phyloP scores from a whole-genome alignment of 2,797 vertebrate genomes.

The Novumbra hubbsi region DNA sequence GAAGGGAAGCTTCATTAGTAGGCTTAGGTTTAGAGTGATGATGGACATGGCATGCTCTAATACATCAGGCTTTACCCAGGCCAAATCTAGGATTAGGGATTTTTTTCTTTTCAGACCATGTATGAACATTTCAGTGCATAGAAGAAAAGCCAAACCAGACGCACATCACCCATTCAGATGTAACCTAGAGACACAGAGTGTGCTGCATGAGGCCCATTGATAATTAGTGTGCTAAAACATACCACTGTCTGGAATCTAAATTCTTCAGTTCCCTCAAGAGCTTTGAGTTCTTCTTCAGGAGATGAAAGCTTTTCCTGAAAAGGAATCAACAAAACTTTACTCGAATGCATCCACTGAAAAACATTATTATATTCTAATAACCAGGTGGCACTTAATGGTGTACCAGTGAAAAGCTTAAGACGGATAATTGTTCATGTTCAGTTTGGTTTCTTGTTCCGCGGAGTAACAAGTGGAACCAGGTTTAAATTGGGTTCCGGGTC shows the following conservation, averaged over 20 bases:
- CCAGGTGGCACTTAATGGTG: neutral
- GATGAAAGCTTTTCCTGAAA: constrained; percentile 92
- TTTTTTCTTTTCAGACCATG: neutral
- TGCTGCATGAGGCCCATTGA: neutral
- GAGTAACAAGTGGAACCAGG: neutral
- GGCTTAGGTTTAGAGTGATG: constrained; percentile 6
- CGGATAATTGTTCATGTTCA: neutral
- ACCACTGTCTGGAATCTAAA: constrained; percentile 98
- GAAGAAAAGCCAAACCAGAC: neutral
- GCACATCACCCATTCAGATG: neutral
- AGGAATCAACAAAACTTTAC: neutral
- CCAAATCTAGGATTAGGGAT: neutral
- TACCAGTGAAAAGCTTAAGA: neutral
- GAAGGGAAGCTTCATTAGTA: constrained; percentile 22
- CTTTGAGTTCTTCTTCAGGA: constrained; percentile 98
- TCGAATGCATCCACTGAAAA: neutral
- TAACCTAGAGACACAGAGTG: neutral
- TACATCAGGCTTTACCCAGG: neutral
- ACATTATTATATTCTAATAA: neutral
- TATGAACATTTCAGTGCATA: neutral
- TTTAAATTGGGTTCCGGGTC: neutral
- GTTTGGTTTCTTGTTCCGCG: neutral
- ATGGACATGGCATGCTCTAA: neutral
- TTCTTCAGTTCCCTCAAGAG: constrained; percentile 96
- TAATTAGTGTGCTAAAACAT: constrained; percentile 48